Evolutionary conservation across 30 jellyfish, hydroid and myxozoan genomes (phyloP).

Genomic region (Haliclystus octoradiatus): DNA sequence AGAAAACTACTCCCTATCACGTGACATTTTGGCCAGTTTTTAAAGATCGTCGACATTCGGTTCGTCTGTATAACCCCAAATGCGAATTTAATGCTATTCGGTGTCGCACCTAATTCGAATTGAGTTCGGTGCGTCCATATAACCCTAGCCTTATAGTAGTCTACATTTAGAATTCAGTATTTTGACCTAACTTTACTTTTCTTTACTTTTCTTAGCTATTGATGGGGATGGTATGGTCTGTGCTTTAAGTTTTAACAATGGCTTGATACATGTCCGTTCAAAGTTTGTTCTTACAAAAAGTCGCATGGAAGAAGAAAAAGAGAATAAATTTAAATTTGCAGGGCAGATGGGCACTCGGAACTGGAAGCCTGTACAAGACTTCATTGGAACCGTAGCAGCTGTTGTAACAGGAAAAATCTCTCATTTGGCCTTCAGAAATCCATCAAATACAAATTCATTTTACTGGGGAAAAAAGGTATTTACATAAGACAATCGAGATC

Average conservation of each 20-base stretch:
- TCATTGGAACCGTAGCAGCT: constrained; percentile 42
- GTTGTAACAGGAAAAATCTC: constrained; percentile 48
- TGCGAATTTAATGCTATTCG: too few relatives aligned
- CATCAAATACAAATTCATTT: constrained; percentile 92
- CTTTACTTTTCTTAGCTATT: constrained; percentile 50
- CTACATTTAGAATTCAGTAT: too few relatives aligned
- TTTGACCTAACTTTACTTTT: too few relatives aligned
- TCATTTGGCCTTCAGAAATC: constrained; percentile 68
- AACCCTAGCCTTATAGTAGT: too few relatives aligned
- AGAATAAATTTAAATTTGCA: constrained; percentile 47
- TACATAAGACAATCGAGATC: not conserved
- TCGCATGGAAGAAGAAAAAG: constrained; percentile 48
- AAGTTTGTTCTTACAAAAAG: constrained; percentile 71
- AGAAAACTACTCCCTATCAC: too few relatives aligned
- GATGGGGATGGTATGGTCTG: constrained; percentile 99
- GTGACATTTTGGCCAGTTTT: too few relatives aligned
- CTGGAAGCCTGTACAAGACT: constrained; percentile 32
- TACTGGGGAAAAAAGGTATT: constrained; percentile 98
- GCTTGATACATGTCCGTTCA: constrained; percentile 77
- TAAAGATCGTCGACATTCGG: too few relatives aligned
- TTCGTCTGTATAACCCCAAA: too few relatives aligned
- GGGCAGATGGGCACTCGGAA: constrained; percentile 99
- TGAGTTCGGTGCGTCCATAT: too few relatives aligned
- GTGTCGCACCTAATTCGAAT: too few relatives aligned
- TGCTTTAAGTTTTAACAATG: constrained; percentile 58